Percentiles rank a stretch among this genome's conserved stretches.
phyloP scores from a whole-genome alignment of 2,888 invertebrate species.

The Cylloceria caligata region DNA sequence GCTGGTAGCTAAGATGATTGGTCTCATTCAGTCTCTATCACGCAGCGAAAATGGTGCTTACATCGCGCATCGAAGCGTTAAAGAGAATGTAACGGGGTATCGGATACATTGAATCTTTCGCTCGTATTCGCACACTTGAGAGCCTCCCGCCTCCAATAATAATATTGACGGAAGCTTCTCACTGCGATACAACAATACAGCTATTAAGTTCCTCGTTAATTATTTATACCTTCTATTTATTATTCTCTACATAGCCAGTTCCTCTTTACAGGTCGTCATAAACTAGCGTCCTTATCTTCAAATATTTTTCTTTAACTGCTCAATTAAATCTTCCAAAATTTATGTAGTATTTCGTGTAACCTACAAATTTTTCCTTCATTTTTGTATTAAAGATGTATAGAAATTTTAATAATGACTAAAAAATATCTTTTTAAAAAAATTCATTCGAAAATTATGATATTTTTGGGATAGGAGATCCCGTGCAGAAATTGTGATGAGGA shows the following conservation, averaged over 20 bases:
- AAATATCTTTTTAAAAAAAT: too few relatives aligned
- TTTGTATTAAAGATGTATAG: too few relatives aligned
- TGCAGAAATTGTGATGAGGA: too few relatives aligned
- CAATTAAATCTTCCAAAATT: constrained; percentile 3
- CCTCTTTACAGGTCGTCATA: neutral
- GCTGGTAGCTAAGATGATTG: neutral
- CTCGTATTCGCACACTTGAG: constrained; percentile 24
- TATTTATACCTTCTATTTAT: constrained; percentile 13
- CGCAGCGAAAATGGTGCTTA: neutral
- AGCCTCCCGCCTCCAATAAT: constrained; percentile 29
- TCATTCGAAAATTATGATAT: too few relatives aligned
- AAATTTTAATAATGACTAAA: neutral
- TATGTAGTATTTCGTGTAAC: neutral
- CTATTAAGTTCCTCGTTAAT: constrained; percentile 11
- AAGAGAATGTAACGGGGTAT: constrained; percentile 1
- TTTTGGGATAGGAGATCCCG: too few relatives aligned
- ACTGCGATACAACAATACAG: constrained; percentile 4
- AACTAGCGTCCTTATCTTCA: neutral
- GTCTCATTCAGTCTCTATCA: neutral
- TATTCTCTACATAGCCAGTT: neutral
- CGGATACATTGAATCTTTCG: constrained; percentile 6
- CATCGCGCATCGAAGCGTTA: constrained; percentile 16
- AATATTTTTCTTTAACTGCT: neutral
- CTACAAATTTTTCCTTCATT: neutral
- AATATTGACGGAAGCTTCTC: constrained; percentile 48